A percentile compares a stretch with the other conserved stretches of the same genome.
Evolutionary conservation across 2,888 invertebrate species (phyloP).

Genomic region (Hemistola chrysoprasaria): DNA sequence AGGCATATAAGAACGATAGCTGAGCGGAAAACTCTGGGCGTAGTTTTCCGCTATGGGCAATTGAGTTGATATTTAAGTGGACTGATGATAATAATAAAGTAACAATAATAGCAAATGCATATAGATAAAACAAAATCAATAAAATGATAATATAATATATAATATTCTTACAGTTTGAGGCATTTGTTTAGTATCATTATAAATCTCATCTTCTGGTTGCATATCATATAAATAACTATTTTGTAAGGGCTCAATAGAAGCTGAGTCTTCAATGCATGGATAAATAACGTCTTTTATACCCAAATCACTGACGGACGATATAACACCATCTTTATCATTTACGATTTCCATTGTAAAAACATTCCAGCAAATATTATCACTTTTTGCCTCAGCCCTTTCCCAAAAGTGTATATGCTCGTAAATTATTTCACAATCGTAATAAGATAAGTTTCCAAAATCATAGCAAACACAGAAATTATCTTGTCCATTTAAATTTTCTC

Average conservation of each 20-base stretch:
- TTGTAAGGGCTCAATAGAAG: too few species aligned
- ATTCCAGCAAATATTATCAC: slow-evolving; percentile 15
- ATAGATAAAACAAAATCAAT: background rate
- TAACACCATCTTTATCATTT: slow-evolving; percentile 1
- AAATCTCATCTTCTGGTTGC: background rate
- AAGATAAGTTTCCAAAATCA: slow-evolving; percentile 59
- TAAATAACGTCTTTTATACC: background rate
- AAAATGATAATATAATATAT: background rate
- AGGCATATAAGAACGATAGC: too few species aligned
- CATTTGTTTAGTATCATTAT: background rate
- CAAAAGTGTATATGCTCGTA: slow-evolving; percentile 67
- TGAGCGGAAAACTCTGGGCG: too few species aligned
- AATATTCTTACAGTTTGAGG: background rate
- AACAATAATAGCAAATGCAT: too few species aligned
- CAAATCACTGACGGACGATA: background rate
- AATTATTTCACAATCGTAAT: slow-evolving; percentile 40
- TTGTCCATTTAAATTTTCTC: slow-evolving; percentile 2
- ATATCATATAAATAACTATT: too few species aligned
- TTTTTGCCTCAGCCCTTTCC: slow-evolving; percentile 22
- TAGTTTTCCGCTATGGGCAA: too few species aligned
- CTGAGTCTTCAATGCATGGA: background rate
- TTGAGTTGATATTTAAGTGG: too few species aligned
- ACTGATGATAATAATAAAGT: too few species aligned
- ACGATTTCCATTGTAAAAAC: slow-evolving; percentile 3
- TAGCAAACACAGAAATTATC: slow-evolving; percentile 53